These are phyloP conservation scores for Oxyscelio sp. DNA, from an alignment of 2,888 invertebrate genomes.

Conservation along the genomic window DNA sequence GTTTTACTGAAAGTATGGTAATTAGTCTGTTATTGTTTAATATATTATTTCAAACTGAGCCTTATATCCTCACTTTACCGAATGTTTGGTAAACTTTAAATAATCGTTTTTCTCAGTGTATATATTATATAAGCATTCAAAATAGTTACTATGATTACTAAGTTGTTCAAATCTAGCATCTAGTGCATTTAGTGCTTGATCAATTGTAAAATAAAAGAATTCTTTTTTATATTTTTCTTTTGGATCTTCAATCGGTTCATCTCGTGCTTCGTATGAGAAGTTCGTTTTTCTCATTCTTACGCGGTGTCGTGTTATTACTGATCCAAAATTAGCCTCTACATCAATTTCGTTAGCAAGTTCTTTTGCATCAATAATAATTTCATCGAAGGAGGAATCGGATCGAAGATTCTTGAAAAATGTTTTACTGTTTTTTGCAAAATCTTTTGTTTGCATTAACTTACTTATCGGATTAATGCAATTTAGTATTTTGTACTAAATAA, in stretches of 20 bases:
- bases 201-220: conserved; percentile 67
- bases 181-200: conserved; percentile 70
- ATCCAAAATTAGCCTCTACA: conserved; percentile 71
- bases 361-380: conserved; percentile 75
- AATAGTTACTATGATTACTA: conserved; percentile 71
- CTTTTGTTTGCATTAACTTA: conserved; percentile 53
- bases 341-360: conserved; percentile 75
- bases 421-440: conserved; percentile 55
- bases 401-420: conserved; percentile 27
- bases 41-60: no score
- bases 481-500: conserved; percentile 57
- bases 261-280: conserved; percentile 68
- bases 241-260: conserved; percentile 71
- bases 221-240: conserved; percentile 74
- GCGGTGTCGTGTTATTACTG: conserved; percentile 58
- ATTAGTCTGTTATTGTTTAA: no score
- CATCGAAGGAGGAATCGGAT: conserved; percentile 74
- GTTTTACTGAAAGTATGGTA: no score
- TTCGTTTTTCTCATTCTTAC: conserved; percentile 70
- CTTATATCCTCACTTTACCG: no score
- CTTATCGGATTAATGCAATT: conserved; percentile 36
- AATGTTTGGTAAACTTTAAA: no score
- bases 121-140: conserved; percentile 73
- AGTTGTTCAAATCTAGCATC: conserved; percentile 69
- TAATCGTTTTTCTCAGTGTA: no score